Evolutionary conservation across 2,888 invertebrate species (phyloP).

Genomic region (Nomada goodeniana): DNA sequence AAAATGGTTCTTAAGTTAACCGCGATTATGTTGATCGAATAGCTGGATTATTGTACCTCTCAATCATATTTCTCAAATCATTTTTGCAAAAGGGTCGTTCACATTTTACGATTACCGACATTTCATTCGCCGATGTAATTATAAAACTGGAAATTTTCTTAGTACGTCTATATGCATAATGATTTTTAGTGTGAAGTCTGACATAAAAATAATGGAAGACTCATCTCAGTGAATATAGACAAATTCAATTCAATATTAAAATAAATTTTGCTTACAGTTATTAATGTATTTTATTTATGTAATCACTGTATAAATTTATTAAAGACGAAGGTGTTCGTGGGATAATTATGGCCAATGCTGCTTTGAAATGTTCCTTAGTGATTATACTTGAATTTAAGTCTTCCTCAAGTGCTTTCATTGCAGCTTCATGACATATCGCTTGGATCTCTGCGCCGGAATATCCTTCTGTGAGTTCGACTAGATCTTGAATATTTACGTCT

Average conservation of each 20-base stretch:
- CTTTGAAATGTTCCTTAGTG: constrained; percentile 89
- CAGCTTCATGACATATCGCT: constrained; percentile 97
- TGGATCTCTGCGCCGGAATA: constrained; percentile 98
- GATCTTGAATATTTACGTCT: constrained; percentile 88
- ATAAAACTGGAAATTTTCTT: constrained; percentile 34
- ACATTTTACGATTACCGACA: constrained; percentile 66
- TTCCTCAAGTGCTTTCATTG: constrained; percentile 92
- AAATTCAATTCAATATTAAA: constrained; percentile 1
- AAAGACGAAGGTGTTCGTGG: constrained; percentile 91
- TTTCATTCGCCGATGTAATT: constrained; percentile 1
- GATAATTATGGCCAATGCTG: constrained; percentile 89
- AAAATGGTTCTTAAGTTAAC: constrained; percentile 10
- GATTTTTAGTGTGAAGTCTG: neutral
- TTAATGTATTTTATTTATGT: constrained; percentile 81
- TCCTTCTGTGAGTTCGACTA: constrained; percentile 90
- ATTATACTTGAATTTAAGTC: constrained; percentile 88
- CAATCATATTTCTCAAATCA: constrained; percentile 51
- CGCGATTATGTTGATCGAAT: neutral
- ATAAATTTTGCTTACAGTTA: constrained; percentile 39
- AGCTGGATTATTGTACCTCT: constrained; percentile 51
- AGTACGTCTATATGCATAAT: neutral
- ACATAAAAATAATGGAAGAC: constrained; percentile 37
- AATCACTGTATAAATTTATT: constrained; percentile 90
- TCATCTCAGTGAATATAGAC: neutral
- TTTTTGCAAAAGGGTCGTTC: constrained; percentile 54